These are phyloP conservation scores for Lanius ludovicianus DNA, from an alignment of 2,113 vertebrate species.

Conservation along the genomic window DNA sequence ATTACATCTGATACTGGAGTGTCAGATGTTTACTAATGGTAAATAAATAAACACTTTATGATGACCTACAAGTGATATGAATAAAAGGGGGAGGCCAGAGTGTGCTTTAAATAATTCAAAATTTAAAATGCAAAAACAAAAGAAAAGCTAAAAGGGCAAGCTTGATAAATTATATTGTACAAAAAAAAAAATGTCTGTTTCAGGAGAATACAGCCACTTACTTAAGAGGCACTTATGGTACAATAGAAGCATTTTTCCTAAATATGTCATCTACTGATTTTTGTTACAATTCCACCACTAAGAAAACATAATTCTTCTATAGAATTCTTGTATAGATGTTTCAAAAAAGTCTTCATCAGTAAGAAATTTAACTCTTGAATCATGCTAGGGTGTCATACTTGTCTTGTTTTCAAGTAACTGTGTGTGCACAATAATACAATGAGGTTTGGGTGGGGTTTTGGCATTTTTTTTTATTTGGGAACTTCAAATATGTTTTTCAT, in stretches of 20 bases:
- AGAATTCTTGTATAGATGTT: background rate
- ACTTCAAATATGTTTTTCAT: background rate
- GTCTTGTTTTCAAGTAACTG: background rate
- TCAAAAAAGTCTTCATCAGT: background rate
- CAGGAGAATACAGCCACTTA: background rate
- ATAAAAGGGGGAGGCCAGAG: background rate
- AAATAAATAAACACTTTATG: background rate
- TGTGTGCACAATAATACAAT: background rate
- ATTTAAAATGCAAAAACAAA: background rate
- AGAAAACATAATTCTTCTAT: background rate
- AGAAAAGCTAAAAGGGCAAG: accelerated
- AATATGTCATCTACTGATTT: background rate
- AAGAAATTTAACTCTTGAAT: background rate
- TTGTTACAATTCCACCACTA: background rate
- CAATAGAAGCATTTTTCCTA: background rate
- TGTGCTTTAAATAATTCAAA: background rate
- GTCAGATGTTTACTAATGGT: background rate
- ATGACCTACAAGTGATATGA: background rate
- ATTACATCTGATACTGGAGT: background rate
- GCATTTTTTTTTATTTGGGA: background rate
- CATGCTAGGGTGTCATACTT: background rate
- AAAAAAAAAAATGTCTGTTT: background rate
- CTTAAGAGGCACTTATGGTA: background rate
- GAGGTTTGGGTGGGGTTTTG: background rate
- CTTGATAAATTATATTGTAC: background rate